Base-by-base conservation (phyloP, 1,140 invertebrate species). In the Stegodyphus dumicola region DNA sequence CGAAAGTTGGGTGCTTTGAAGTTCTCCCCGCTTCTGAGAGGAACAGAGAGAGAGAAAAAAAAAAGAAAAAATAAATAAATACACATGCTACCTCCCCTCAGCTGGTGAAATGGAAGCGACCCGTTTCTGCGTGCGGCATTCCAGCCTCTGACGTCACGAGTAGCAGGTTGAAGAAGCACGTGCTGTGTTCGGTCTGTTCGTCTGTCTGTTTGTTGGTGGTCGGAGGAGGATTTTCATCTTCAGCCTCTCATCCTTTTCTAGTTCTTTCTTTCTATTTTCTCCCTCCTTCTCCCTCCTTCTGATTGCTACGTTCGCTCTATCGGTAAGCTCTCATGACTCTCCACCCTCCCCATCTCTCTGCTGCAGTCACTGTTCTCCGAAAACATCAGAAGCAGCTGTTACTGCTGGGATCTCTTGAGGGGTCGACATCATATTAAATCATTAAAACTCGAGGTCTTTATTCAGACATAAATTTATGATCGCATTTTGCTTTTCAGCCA, bases 371-470 rank as follows among this genome's bases (percentile, higher is more conserved):
- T 60, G 76, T 60, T 60, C 65, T 69, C 77, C 17, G 65, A 78
- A 78, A 78, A 78, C 77, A 78, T 78, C 77, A 78, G 49, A 69
- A 53, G 77, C 77, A 78, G 77, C 77, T 78, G 77, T 78, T 78
- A 78, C 65, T 54, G 77, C 77, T 69, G 51, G 66, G 54, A 65
- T n/a, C 52, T 49, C 49, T 13, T 5, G 10, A 69, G 51, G 77
- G 77, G 65, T 10, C 53, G 4, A 17, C 18, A 33, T 33, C 33
- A 33, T 33, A 33, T 33, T 33, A 33, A 1, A 33, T 33, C 33
- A 33, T 33, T 1, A 3, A 33, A 33, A 33, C 3, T 33, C 33
- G 33, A 33, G 33, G 3, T 33, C 33, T 33, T 33, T 33, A 33
- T 33, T 33, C 33, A 33, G 33, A 33, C 3, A 33, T 33, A 33